Conservation (phyloP, 2,113 vertebrate genomes). For the Okapia johnstoni region DNA sequence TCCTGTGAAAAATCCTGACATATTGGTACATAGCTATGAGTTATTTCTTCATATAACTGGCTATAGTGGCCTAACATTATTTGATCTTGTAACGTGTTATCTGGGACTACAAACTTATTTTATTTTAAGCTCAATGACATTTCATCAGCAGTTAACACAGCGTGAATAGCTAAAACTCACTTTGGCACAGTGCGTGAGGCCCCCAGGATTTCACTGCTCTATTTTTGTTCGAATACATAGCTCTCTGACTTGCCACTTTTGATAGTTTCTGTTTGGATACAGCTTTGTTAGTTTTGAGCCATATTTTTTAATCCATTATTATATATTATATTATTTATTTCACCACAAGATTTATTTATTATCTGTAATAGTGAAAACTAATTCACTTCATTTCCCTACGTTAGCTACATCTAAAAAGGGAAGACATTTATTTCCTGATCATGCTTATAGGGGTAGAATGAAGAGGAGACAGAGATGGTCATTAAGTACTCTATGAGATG, state of each 20-base stretch:
- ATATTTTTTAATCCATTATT: background rate
- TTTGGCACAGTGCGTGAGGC: background rate
- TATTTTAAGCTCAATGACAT: constrained; percentile 66
- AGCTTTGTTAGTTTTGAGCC: background rate
- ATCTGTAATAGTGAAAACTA: background rate
- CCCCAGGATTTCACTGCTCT: background rate
- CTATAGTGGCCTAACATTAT: constrained; percentile 40
- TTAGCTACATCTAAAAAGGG: background rate
- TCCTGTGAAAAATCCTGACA: constrained; percentile 54
- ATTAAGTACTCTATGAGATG: background rate
- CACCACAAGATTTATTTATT: background rate
- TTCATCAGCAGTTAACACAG: constrained; percentile 76
- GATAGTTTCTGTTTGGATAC: background rate
- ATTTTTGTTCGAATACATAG: constrained; percentile 7
- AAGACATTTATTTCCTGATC: background rate
- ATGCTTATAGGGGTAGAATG: background rate
- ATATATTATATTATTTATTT: background rate
- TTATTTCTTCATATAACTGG: constrained; percentile 45
- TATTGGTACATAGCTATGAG: constrained; percentile 45
- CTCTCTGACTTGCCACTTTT: background rate
- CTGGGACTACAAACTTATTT: constrained; percentile 55
- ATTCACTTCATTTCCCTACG: background rate
- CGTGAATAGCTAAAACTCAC: constrained; percentile 65
- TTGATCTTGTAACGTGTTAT: constrained; percentile 48
- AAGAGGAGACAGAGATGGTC: background rate